Evolutionary conservation across 2,888 invertebrate genomes (phyloP).

Genomic region (Tetragnatha montana): DNA sequence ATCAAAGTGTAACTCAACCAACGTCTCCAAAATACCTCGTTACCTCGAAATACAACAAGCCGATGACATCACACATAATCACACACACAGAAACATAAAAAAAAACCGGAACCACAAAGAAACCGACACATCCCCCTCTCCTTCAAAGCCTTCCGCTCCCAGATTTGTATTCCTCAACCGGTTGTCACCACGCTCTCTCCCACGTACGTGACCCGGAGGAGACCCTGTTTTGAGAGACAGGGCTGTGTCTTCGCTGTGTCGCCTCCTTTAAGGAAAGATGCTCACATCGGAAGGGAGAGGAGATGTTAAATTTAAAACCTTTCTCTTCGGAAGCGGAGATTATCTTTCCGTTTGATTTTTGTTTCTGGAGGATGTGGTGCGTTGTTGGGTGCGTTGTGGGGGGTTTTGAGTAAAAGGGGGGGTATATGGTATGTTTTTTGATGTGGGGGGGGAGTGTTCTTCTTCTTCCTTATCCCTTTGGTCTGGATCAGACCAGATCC

Average conservation of each 20-base stretch:
- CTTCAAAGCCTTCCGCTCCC: neutral
- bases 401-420: no score
- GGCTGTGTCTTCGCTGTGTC: conserved; percentile 43
- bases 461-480: no score
- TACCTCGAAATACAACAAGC: neutral
- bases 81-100: neutral
- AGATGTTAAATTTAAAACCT: conserved; percentile 65
- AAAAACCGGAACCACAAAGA: neutral
- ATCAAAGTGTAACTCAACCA: no score
- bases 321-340: conserved; percentile 26
- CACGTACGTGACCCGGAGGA: conserved; percentile 1
- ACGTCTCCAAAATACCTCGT: no score
- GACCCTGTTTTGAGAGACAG: conserved; percentile 31
- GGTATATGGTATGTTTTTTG: no score
- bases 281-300: conserved; percentile 31
- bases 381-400: no score
- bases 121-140: neutral
- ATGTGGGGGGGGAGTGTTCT: no score
- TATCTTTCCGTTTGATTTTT: neutral
- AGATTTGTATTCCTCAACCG: neutral
- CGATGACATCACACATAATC: neutral
- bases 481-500: no score
- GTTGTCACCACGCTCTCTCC: neutral
- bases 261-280: conserved; percentile 25
- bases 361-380: no score